phyloP scores from a whole-genome alignment of 2,113 vertebrate species.

The Zingel zingel region DNA sequence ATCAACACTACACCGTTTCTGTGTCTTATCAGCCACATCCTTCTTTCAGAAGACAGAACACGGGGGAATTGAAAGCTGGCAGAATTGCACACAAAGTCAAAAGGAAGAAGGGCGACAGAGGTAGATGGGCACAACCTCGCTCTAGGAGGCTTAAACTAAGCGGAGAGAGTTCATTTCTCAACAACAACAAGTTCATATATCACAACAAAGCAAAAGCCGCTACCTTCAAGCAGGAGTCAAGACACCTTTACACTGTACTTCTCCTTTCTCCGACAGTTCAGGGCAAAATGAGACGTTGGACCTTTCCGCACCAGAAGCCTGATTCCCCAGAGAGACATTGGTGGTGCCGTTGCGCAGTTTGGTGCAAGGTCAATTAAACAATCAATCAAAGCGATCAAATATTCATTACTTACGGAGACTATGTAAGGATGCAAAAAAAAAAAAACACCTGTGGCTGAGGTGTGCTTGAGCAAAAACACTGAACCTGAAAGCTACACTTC shows the following conservation, averaged over 20 bases:
- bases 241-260: background rate
- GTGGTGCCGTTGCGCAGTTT: background rate
- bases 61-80: slow-evolving; percentile 36
- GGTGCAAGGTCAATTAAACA: slow-evolving; percentile 6
- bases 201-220: slow-evolving; percentile 29
- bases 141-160: slow-evolving; percentile 10
- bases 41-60: slow-evolving; percentile 50
- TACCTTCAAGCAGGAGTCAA: slow-evolving; percentile 5
- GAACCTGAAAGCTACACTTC: slow-evolving; percentile 26
- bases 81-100: slow-evolving; percentile 23
- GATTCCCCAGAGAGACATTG: background rate
- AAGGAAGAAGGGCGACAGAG: background rate
- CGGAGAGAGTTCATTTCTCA: slow-evolving; percentile 36
- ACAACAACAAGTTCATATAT: slow-evolving; percentile 27
- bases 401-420: background rate
- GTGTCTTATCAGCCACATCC: slow-evolving; percentile 54
- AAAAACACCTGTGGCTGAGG: slow-evolving; percentile 3
- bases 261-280: background rate
- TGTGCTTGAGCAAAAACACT: slow-evolving; percentile 53
- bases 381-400: slow-evolving; percentile 16
- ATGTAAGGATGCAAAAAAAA: background rate
- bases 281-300: background rate
- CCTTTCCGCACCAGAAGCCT: background rate
- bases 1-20: slow-evolving; percentile 41
- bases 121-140: slow-evolving; percentile 17